These are phyloP conservation scores for Neogale vison DNA, from an alignment of 2,113 vertebrate genomes.

Conservation along the genomic window DNA sequence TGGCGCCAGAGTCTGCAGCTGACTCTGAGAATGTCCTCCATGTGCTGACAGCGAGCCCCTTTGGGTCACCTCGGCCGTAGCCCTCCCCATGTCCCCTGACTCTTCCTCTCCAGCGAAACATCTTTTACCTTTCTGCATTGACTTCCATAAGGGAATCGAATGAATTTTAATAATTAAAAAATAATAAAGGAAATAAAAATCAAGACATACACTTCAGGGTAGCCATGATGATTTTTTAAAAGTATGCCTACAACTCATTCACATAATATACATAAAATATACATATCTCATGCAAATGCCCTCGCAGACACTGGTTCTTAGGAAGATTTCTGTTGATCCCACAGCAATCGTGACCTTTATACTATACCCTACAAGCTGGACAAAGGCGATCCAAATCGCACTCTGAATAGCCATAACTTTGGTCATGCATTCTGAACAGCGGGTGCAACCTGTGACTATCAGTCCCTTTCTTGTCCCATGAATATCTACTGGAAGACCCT, in stretches of 20 bases:
- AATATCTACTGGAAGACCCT: neutral
- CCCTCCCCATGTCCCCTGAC: neutral
- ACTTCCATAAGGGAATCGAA: neutral
- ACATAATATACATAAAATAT: neutral
- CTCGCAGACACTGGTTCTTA: neutral
- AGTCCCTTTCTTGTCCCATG: neutral
- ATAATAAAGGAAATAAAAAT: conserved; percentile 17
- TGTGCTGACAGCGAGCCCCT: neutral
- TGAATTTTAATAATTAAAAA: conserved; percentile 22
- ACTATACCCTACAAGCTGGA: neutral
- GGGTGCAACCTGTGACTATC: neutral
- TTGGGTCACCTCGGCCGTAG: too few species aligned
- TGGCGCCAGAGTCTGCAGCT: neutral
- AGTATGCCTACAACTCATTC: neutral
- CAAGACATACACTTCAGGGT: neutral
- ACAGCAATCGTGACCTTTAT: neutral
- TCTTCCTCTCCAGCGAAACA: neutral
- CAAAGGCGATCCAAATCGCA: neutral
- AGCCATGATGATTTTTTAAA: neutral
- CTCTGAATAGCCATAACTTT: neutral
- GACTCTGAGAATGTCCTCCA: neutral
- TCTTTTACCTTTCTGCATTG: neutral
- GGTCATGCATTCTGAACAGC: neutral
- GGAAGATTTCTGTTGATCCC: neutral
- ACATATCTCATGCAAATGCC: neutral